These are phyloP conservation scores for Incurvaria masculella DNA, from an alignment of 2,888 invertebrate species.

Conservation along the genomic window DNA sequence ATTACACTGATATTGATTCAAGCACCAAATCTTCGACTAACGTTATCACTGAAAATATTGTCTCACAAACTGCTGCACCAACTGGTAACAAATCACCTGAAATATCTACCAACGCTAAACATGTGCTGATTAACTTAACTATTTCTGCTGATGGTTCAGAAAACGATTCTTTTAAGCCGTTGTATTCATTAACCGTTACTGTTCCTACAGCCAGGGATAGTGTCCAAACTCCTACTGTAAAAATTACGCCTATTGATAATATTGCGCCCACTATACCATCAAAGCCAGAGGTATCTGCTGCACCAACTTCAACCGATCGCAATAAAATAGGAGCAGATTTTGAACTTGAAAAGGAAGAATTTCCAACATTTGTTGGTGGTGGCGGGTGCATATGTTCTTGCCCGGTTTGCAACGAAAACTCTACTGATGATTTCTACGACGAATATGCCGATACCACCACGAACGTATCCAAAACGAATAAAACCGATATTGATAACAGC, in stretches of 20 bases:
- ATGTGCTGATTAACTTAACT: conserved; percentile 78
- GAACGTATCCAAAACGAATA: conserved; percentile 13
- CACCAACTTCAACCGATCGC: background rate
- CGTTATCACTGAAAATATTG: conserved; percentile 16
- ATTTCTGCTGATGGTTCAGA: conserved; percentile 65
- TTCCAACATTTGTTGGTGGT: background rate
- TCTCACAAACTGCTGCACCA: conserved; percentile 24
- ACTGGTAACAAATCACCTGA: conserved; percentile 34
- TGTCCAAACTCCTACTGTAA: conserved; percentile 52
- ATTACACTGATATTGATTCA: conserved; percentile 18
- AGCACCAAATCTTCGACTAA: conserved; percentile 22
- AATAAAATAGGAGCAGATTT: background rate
- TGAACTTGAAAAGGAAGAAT: background rate
- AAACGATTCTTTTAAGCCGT: conserved; percentile 53
- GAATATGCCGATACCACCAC: conserved; percentile 30
- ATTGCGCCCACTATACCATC: conserved; percentile 37
- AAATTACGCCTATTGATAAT: conserved; percentile 49
- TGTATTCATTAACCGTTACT: conserved; percentile 78
- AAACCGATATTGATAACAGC: conserved; percentile 14
- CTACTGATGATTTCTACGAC: conserved; percentile 38
- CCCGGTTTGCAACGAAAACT: conserved; percentile 55
- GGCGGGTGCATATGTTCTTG: conserved; percentile 70
- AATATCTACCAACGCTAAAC: conserved; percentile 45
- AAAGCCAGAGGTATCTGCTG: conserved; percentile 17
- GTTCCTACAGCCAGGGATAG: conserved; percentile 64